A percentile compares a stretch with the other conserved stretches of the same genome.
These are phyloP conservation scores for Leptogaster cylindrica DNA, from an alignment of 2,888 invertebrate genomes.

Conservation along the genomic window DNA sequence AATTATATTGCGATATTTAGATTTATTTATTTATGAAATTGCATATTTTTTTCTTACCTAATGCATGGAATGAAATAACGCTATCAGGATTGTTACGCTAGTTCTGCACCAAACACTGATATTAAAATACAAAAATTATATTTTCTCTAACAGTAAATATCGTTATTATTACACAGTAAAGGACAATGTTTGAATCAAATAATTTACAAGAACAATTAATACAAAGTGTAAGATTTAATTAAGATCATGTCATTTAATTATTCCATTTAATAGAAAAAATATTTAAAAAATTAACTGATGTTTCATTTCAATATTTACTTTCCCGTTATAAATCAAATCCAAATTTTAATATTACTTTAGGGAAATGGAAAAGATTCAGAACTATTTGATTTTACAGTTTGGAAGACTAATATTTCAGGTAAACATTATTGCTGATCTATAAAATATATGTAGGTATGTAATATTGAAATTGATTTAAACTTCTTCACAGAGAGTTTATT, in stretches of 20 bases:
- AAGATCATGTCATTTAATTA: constrained; percentile 18
- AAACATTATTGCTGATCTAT: too few relatives aligned
- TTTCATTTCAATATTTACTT: not conserved
- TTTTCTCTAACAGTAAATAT: not conserved
- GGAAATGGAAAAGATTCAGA: too few relatives aligned
- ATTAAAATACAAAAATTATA: not conserved
- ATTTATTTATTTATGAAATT: not conserved
- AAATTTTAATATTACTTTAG: too few relatives aligned
- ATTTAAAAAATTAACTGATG: constrained; percentile 2
- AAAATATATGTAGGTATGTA: too few relatives aligned
- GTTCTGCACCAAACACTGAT: not conserved
- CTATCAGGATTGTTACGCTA: not conserved
- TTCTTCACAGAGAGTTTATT: too few relatives aligned
- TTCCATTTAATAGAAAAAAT: constrained; percentile 35
- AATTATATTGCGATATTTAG: not conserved
- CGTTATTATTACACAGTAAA: not conserved
- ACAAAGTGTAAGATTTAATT: constrained; percentile 5
- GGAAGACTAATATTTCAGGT: too few relatives aligned
- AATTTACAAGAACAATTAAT: constrained; percentile 1
- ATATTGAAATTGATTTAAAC: too few relatives aligned
- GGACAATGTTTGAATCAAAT: constrained; percentile 11
- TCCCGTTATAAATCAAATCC: not conserved
- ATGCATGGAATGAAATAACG: not conserved
- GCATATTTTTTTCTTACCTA: not conserved
- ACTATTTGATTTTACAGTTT: too few relatives aligned